Base-by-base conservation (phyloP, 2,113 vertebrate genomes). In the Phylloscopus whistleri region DNA sequence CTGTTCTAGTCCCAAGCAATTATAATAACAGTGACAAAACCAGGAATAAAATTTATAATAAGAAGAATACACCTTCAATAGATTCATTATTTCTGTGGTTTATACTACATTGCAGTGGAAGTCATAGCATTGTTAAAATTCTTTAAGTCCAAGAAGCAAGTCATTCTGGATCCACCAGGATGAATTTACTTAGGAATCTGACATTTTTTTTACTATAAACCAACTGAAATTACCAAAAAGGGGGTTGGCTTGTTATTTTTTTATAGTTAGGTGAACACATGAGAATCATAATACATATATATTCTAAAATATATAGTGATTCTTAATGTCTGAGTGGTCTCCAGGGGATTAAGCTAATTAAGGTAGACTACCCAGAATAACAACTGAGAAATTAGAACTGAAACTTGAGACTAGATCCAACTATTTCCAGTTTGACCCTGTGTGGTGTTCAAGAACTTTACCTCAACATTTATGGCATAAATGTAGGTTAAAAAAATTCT, bases 171-270 rank as follows among this genome's bases (percentile, higher is more conserved):
- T 70, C 15, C 10, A 37, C 16, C 60, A 63, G 8, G 13, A 76
- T 72, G 9, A 41, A 10, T 90, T 70, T 84, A 8, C 20, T 62
- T 44, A 49, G 10, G 28, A 84, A 66, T 62, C 8, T 72, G 48
- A 55, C 35, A 77, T 77, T 74, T 4, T 7, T 78, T 84, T 78
- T 4, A 1, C 19, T 35, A 19, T n/a, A 78, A 74, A 74, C 0
- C 7, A 62, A 30, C 2, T 37, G 6, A 75, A 90, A 75, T 62
- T 14, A 62, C 7, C 48, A 74, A 35, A 18, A 43, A 46, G 11
- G 8, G 4, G 0, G 2, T 20, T 78, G 64, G 5, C 1, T 49
- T 24, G 4, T 6, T 12, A 2, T 51, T 43, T 87, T 76, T 72
- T 56, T 83, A 28, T 27, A 73, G 21, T 27, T 53, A 62, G 7